Base-by-base conservation (phyloP, 2,888 invertebrate species). In the Cacoxenus indagator region DNA sequence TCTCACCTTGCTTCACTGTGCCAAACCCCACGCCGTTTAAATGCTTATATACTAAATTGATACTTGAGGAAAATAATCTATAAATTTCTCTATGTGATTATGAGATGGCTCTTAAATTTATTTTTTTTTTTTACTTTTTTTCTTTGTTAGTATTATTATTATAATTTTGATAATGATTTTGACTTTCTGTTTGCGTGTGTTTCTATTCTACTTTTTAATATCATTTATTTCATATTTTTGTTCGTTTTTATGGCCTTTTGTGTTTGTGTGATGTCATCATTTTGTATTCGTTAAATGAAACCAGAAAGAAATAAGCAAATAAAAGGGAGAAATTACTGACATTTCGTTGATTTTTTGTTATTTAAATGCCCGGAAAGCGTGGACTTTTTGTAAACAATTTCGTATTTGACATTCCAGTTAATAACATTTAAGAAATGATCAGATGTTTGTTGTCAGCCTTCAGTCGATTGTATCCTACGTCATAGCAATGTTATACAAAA, bases 201-300 rank as follows among this genome's bases (percentile, higher is more conserved):
- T 6, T 31, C 31, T 6, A 4, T 31, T 9, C 31, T 31, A 31
- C 31, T 69, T 61, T 43, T 45, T 37, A 64, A 67, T 54, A 48
- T 69, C 55, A 64, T 71, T 71, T 68, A 29, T 75, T 76, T 77
- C n/a, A n/a, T n/a, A n/a, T 66, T 57, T n/a, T n/a, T n/a, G n/a
- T n/a, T n/a, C n/a, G n/a, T 31, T 31, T 31, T 6, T 31, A 14
- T 37, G 37, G 8, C 37, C 14, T 51, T 74, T 62, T 64, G 37
- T 37, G 37, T 8, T 37, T 55, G 64, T 72, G 73, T 79, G 79
- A 79, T 81, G 79, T 79, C 79, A 79, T 81, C 77, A 69, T 73
- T 37, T 37, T 37, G 1, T 1, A 8, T 8, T 14, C 8, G 37
- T 11, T 14, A 14, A 37, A 6, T 31, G 31, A 9, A 31, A 37